Evolutionary conservation across 2,113 vertebrate species (phyloP), one percentile per base, ranked within the genome.

Genomic region (Sus scrofa): DNA sequence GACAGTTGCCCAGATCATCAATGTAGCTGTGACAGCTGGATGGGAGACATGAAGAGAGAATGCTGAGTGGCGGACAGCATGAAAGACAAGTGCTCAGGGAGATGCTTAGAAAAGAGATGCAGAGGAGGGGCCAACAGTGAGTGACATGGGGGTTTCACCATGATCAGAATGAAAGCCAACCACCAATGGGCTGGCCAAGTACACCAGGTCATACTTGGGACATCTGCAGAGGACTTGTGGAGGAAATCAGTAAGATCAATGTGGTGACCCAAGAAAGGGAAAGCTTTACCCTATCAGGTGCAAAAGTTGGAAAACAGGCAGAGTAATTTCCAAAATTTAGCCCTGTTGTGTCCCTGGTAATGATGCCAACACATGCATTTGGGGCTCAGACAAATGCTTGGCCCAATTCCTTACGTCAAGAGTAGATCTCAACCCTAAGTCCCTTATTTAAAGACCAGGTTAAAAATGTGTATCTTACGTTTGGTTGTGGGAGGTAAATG

Each of bases 311-410:
- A 7, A 30, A 56, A 16, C 34, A 79, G 75, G 37, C 14, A 52
- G 18, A 50, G 30, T 3, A 7, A 6, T 1, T 34, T 27, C 27
- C 15, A 16, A 86, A 27, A 16, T 3, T 34, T 6, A 50, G 19
- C 68, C 39, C n/a, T 32, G 5, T 4, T 19, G 0, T 0, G 15
- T 9, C 8, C 7, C 27, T 37, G 9, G 9, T 30, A 20, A 3
- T 15, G 8, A 63, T 4, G 15, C 10, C 11, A 19, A 6, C 1
- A 26, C 0, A 2, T 32, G 54, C 30, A 13, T 34, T 4, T 2
- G 9, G 85, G 15, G 32, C 26, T 88, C 10, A 73, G n/a, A 39
- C 19, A 50, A 13, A 7, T 52, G 75, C 22, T 50, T 56, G 27
- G 2, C 13, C 50, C 54, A 50, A 22, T 50, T 58, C 68, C 20